These are phyloP conservation scores for Chorisops tibialis DNA, from an alignment of 2,888 invertebrate species.

Conservation along the genomic window DNA sequence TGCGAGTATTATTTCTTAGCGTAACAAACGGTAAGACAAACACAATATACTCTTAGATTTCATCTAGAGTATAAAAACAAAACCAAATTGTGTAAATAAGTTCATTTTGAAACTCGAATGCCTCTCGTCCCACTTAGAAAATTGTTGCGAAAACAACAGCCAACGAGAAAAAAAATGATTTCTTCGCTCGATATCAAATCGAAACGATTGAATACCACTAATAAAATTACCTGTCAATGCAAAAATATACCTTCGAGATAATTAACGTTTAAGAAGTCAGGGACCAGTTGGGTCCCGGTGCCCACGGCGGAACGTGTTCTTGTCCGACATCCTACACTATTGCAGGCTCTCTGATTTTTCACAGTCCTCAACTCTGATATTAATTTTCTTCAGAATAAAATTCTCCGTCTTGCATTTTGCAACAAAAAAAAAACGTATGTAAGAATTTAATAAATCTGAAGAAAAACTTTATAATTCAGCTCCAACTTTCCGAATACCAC, in stretches of 20 bases:
- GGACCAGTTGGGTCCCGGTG: conserved; percentile 29
- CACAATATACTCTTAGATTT: too few species aligned
- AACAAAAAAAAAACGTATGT: too few species aligned
- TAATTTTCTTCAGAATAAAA: conserved; percentile 11
- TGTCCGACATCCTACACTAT: conserved; percentile 25
- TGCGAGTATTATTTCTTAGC: too few species aligned
- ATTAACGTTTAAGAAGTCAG: conserved; percentile 33
- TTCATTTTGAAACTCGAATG: conserved; percentile 7
- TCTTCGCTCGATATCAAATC: conserved; percentile 9
- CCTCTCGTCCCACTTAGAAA: conserved; percentile 18
- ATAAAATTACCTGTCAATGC: conserved; percentile 34
- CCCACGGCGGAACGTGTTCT: conserved; percentile 30
- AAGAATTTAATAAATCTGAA: too few species aligned
- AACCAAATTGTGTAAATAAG: too few species aligned
- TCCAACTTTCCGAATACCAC: too few species aligned
- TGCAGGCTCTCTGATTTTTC: background rate
- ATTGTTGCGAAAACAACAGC: conserved; percentile 7
- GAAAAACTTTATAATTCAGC: too few species aligned
- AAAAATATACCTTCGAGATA: conserved; percentile 32
- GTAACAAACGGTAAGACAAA: too few species aligned
- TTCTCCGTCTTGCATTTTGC: too few species aligned
- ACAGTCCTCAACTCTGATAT: background rate
- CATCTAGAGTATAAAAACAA: too few species aligned
- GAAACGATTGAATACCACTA: conserved; percentile 19
- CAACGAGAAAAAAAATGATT: conserved; percentile 13